These are phyloP conservation scores for Sphaeramia orbicularis DNA, from an alignment of 2,797 vertebrate species.

Conservation along the genomic window DNA sequence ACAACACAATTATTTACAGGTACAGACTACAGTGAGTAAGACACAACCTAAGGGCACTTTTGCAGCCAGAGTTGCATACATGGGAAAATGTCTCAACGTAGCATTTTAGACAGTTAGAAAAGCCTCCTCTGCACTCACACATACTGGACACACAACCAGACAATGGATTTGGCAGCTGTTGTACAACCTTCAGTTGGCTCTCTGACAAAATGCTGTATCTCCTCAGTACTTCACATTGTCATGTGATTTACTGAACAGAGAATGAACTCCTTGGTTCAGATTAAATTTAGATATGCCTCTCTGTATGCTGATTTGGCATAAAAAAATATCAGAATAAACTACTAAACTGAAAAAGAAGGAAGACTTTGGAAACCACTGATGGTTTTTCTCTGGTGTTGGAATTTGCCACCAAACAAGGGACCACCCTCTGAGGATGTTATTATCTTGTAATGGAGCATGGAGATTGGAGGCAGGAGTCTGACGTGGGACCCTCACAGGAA, in stretches of 20 bases:
- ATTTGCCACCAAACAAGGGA: slow-evolving; percentile 46
- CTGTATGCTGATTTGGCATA: no score
- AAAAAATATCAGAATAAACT: no score
- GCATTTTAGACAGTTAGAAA: not conserved
- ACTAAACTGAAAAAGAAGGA: no score
- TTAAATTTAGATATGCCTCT: not conserved
- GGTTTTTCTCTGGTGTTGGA: not conserved
- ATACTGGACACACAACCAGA: slow-evolving; percentile 4
- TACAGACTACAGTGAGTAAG: no score
- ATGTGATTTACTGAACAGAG: no score
- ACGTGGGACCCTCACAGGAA: slow-evolving; percentile 77
- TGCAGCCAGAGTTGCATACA: no score
- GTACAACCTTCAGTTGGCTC: slow-evolving; percentile 8
- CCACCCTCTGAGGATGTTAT: slow-evolving; percentile 78
- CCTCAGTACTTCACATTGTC: no score
- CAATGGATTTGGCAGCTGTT: not conserved
- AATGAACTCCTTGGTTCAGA: no score
- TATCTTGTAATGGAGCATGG: slow-evolving; percentile 81
- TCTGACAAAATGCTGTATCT: slow-evolving; percentile 11
- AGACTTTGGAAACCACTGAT: not conserved
- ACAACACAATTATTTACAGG: no score
- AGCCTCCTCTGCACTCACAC: not conserved
- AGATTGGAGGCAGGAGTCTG: slow-evolving; percentile 57
- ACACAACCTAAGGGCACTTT: slow-evolving; percentile 22
- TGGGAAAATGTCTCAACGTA: not conserved